Conservation (phyloP, 2,113 vertebrate species). For the Solenodon paradoxus region DNA sequence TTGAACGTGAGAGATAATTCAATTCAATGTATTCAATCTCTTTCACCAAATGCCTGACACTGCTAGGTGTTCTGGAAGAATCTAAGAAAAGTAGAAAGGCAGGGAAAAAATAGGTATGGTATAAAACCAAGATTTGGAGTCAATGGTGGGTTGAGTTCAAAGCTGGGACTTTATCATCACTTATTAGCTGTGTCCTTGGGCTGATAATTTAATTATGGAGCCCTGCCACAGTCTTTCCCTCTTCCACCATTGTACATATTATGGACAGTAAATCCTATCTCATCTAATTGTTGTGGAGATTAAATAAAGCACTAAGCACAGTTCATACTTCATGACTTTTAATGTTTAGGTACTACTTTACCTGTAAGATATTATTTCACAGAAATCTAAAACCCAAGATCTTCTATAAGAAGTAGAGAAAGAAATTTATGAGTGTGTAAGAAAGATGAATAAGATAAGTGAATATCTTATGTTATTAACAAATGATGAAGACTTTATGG, state of each 20-base stretch:
- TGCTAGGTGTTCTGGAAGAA: background rate
- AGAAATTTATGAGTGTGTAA: background rate
- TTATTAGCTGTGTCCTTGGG: background rate
- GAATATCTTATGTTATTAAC: background rate
- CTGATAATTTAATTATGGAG: background rate
- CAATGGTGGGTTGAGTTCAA: background rate
- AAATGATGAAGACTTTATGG: background rate
- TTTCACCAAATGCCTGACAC: background rate
- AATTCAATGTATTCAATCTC: background rate
- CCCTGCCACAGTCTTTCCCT: background rate
- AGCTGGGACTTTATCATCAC: background rate
- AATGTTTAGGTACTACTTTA: no score
- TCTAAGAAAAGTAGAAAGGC: background rate
- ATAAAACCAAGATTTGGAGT: background rate
- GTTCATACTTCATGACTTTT: background rate
- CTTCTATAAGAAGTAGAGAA: background rate
- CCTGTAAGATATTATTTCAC: no score
- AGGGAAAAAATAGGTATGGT: background rate
- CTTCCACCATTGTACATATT: background rate
- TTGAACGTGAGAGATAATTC: background rate
- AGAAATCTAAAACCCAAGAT: background rate
- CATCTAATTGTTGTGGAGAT: background rate
- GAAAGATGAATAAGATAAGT: background rate
- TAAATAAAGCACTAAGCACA: background rate
- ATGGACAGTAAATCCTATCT: background rate